phyloP scores from a whole-genome alignment of 2,113 vertebrate genomes.

The Oryzias curvinotus region DNA sequence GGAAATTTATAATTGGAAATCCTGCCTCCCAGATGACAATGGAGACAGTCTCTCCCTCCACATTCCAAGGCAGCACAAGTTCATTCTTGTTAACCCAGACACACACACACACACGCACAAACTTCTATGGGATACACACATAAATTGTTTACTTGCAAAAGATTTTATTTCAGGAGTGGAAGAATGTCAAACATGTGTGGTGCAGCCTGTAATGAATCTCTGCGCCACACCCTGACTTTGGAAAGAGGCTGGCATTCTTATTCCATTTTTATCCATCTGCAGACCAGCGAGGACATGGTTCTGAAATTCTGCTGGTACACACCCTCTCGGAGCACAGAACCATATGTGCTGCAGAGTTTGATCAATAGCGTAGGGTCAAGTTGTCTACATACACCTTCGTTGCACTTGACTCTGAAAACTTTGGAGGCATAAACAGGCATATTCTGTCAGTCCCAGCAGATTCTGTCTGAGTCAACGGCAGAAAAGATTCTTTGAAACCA shows the following conservation, averaged over 20 bases:
- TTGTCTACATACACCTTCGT: conserved; percentile 28
- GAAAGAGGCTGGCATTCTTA: conserved; percentile 52
- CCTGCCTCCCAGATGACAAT: conserved; percentile 63
- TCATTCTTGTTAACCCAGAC: too few species aligned
- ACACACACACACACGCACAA: too few species aligned
- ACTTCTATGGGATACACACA: too few species aligned
- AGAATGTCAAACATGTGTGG: conserved; percentile 58
- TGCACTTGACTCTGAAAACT: conserved; percentile 34
- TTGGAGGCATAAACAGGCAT: conserved; percentile 13
- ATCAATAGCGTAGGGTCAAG: conserved; percentile 48
- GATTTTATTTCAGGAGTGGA: conserved; percentile 43
- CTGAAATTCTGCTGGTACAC: conserved; percentile 57
- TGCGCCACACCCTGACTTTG: conserved; percentile 66
- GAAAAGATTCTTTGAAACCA: too few species aligned
- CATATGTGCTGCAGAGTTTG: conserved; percentile 54
- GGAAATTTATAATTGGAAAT: conserved; percentile 70
- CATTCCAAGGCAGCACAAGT: conserved; percentile 47
- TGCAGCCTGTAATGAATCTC: conserved; percentile 33
- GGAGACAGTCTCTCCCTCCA: conserved; percentile 47
- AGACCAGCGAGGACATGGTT: conserved; percentile 56
- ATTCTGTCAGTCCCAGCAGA: conserved; percentile 19
- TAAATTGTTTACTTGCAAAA: conserved; percentile 5
- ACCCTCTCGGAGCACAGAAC: conserved; percentile 48
- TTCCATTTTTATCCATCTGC: conserved; percentile 65
- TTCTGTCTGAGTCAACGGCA: too few species aligned